Base-by-base conservation (phyloP, 2,113 vertebrate genomes). In the Gymnarchus niloticus region DNA sequence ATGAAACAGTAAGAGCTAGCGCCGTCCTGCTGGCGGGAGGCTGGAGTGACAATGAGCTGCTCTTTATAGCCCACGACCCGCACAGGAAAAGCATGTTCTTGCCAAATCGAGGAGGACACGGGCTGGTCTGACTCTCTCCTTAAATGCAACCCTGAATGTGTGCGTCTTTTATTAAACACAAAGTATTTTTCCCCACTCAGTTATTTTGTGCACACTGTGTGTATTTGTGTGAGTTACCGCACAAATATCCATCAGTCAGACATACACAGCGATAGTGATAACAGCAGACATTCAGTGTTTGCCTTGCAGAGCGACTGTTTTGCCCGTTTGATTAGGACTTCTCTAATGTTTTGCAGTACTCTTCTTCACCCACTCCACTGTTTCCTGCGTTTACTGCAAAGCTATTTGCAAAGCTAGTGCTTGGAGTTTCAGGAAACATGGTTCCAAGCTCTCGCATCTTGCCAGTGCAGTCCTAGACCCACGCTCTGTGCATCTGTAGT, bases 1-100 rank as follows among this genome's bases (percentile, higher is more conserved):
- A 96, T 95, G 46, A 98, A 97, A 94, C 95, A 95, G 98, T 99
- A 97, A 98, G 98, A 91, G 88, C 76, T 86, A 91, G 89, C 80
- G 80, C 81, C 83, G 37, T 84, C 84, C 83, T 41, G 33, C 77
- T 65, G 90, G 88, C 91, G 84, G 86, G 83, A 85, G 61, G 87
- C 87, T 87, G 78, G 82, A 84, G 54, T 83, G 84, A 46, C 77
- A 44, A 84, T 69, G 78, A 56, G 78, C 81, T 83, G 57, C 56
- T 73, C 44, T 65, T 83, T 51, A 33, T 7, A 57, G 48, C 44
- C 37, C 9, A 57, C 46, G 28, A 52, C 25, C 48, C 56, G 12
- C 46, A 56, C 88, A 59, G 57, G 83, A 84, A 84, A 90, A 89
- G 92, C 94, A 93, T 92, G 92, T 84, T 89, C 37, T 89, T 77